Percentiles rank a stretch among this genome's conserved stretches.
Evolutionary conservation across 2,888 invertebrate species (phyloP).

Genomic region (Apamea crenata): DNA sequence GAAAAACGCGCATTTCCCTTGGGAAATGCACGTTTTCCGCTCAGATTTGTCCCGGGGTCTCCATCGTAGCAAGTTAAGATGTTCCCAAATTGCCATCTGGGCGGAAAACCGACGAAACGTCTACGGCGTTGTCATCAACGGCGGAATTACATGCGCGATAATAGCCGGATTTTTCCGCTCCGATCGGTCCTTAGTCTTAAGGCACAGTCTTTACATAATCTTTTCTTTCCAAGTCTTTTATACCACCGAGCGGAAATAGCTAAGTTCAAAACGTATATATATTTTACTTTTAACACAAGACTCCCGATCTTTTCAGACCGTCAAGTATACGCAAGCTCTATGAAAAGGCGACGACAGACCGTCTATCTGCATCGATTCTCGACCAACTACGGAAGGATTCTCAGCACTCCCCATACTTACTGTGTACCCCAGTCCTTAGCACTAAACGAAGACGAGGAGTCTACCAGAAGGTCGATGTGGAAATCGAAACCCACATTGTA

Average conservation of each 20-base stretch:
- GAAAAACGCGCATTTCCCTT: neutral
- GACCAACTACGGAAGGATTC: slow-evolving; percentile 92
- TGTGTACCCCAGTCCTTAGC: slow-evolving; percentile 95
- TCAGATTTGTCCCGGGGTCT: too few species aligned
- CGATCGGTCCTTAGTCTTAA: neutral
- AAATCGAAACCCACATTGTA: slow-evolving; percentile 97
- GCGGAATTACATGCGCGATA: slow-evolving; percentile 15
- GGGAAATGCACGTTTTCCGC: too few species aligned
- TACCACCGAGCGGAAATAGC: neutral
- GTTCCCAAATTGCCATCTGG: slow-evolving; percentile 15
- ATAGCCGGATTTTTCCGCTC: slow-evolving; percentile 16
- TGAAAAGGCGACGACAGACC: slow-evolving; percentile 93
- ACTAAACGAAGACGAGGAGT: slow-evolving; percentile 92
- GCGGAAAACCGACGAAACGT: slow-evolving; percentile 6
- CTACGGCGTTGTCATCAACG: neutral
- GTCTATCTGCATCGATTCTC: slow-evolving; percentile 91
- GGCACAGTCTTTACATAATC: neutral
- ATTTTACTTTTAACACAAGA: slow-evolving; percentile 15
- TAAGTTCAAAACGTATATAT: neutral
- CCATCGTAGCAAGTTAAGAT: slow-evolving; percentile 23
- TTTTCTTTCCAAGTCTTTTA: neutral
- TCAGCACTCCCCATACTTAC: slow-evolving; percentile 93
- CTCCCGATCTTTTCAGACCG: slow-evolving; percentile 89
- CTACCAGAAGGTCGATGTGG: slow-evolving; percentile 93
- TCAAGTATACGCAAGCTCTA: slow-evolving; percentile 94